These are phyloP conservation scores for Heteromyza rotundicornis DNA, from an alignment of 2,888 invertebrate species.

Conservation along the genomic window DNA sequence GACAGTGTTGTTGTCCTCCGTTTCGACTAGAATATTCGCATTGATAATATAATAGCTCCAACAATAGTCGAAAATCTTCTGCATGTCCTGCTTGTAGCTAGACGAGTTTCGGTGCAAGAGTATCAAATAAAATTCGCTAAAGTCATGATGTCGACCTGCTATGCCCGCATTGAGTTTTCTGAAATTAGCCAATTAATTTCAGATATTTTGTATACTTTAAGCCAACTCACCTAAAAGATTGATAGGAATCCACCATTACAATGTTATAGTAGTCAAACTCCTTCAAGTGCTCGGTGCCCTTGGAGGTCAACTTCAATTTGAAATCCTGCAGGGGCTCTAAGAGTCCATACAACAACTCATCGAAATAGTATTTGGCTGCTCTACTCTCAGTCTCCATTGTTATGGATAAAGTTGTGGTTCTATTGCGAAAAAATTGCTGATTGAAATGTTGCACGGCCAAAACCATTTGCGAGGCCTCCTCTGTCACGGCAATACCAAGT, in stretches of 20 bases:
- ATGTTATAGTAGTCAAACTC: slow-evolving; percentile 26
- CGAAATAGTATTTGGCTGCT: slow-evolving; percentile 17
- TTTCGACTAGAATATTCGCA: slow-evolving; percentile 49
- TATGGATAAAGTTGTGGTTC: neutral
- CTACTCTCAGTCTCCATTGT: neutral
- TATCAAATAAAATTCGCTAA: slow-evolving; percentile 49
- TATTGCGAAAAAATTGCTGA: neutral
- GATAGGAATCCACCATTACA: slow-evolving; percentile 22
- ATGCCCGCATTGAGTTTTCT: slow-evolving; percentile 27
- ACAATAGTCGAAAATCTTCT: slow-evolving; percentile 46
- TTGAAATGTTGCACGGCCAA: neutral
- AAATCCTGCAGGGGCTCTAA: slow-evolving; percentile 9
- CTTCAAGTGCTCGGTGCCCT: neutral
- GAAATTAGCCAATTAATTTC: neutral
- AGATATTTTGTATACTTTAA: slow-evolving; percentile 4
- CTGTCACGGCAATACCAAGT: no score
- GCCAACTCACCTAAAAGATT: slow-evolving; percentile 25
- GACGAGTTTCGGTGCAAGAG: slow-evolving; percentile 43
- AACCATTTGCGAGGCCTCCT: neutral
- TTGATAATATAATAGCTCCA: slow-evolving; percentile 43
- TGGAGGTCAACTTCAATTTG: slow-evolving; percentile 18
- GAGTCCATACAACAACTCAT: slow-evolving; percentile 18
- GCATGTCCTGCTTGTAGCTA: slow-evolving; percentile 37
- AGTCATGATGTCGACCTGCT: slow-evolving; percentile 36
- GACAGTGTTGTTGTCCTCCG: slow-evolving; percentile 38